Evolutionary conservation across 2,888 invertebrate species (phyloP), one percentile per base, ranked within the genome.

Genomic region (Lepidocyrtinus sp.): DNA sequence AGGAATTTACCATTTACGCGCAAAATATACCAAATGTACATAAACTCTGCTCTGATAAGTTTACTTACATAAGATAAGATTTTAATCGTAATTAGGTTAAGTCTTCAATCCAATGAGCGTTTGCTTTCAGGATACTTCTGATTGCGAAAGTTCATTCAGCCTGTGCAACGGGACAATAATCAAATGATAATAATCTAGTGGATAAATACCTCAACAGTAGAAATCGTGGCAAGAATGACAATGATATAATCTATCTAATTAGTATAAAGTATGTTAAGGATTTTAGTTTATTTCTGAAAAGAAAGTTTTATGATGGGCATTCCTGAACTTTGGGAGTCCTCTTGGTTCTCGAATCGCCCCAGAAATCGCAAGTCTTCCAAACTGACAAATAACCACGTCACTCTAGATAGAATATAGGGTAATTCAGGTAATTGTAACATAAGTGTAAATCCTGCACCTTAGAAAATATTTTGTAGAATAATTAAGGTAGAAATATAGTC

Each of bases 151-250:
- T 46, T 77, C 77, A 72, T 46, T 64, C 45, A 78, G 82, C 82
- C 82, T 82, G 82, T 82, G 82, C 77, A 82, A 82, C 82, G 82
- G 82, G 82, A 82, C 82, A 82, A 82, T 82, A 82, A 82, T 77
- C 69, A 72, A 61, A 21, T 59, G 75, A 78, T 75, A 82, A 82
- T 82, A 82, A 78, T 36, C 21, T 46, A 67, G 24, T 21, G 2
- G 24, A 3, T 46, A 22, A 24, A 15, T 55, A 74, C 63, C 50
- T 46, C 55, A 45, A 12, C 15, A 45, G n/a, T n/a, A n/a, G 5
- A 67, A 67, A 45, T 72, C 77, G 71, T 67, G 72, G 67, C 72
- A 77, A 72, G 67, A 77, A 62, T 77, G 72, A 72, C 77, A 72
- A 72, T 70, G 64, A 70, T 1, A 19, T 59, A 59, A 27, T 55